A percentile compares a stretch with the other conserved stretches of the same genome.
Evolutionary conservation across 30 jellyfish, hydroid and myxozoan genomes (phyloP).

Genomic region (Aurelia coerulea): DNA sequence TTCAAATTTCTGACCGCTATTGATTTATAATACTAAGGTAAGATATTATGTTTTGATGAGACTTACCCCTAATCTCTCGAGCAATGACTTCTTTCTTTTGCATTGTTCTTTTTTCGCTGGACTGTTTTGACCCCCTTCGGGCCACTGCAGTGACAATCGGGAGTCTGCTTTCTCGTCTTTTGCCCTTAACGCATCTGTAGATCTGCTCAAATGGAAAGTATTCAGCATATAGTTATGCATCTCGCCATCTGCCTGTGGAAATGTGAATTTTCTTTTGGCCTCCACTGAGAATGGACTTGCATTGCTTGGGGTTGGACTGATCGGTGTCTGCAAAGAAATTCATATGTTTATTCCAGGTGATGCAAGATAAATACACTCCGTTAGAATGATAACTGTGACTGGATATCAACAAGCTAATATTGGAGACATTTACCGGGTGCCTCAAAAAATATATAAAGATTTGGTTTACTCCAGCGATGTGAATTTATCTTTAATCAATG

Average conservation of each 20-base stretch:
- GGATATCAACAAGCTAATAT: too few relatives aligned
- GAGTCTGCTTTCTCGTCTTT: conserved; percentile 19
- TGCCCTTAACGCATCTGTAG: conserved; percentile 19
- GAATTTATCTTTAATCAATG: too few relatives aligned
- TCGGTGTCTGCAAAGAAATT: conserved; percentile 21
- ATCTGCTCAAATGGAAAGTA: conserved; percentile 19
- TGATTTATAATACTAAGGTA: not conserved
- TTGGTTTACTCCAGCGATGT: too few relatives aligned
- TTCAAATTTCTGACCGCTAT: too few relatives aligned
- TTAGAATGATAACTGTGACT: too few relatives aligned
- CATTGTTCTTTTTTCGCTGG: conserved; percentile 19
- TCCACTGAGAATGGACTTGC: conserved; percentile 22
- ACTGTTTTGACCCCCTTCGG: conserved; percentile 28
- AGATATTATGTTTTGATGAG: not conserved
- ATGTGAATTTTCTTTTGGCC: conserved; percentile 41
- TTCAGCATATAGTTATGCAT: conserved; percentile 12
- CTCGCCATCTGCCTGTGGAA: conserved; percentile 46
- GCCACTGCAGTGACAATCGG: conserved; percentile 47
- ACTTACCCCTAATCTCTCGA: conserved; percentile 76
- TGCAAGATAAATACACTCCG: too few relatives aligned
- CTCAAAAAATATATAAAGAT: too few relatives aligned
- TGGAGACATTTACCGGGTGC: too few relatives aligned
- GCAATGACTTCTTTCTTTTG: conserved; percentile 62
- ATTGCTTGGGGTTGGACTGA: conserved; percentile 61
- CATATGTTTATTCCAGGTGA: too few relatives aligned